These are phyloP conservation scores for Ephydatia muelleri DNA, from an alignment of 37 sponge, comb jelly and placozoan genomes.

Conservation along the genomic window DNA sequence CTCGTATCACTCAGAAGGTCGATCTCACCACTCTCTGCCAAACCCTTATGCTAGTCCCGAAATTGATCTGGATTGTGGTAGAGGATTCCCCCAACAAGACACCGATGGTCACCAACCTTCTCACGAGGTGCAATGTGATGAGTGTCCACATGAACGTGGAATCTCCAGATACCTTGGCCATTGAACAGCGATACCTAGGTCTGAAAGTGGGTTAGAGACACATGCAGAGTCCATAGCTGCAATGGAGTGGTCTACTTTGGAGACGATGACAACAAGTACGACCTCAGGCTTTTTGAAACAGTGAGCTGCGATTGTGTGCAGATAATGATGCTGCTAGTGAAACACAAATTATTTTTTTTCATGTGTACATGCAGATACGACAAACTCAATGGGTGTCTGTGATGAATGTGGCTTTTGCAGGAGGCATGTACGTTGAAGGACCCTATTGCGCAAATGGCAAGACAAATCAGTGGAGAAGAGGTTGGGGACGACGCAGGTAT, in stretches of 20 bases:
- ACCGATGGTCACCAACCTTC: conserved; percentile 61
- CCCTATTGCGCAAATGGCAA: conserved; percentile 71
- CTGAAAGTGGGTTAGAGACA: background rate
- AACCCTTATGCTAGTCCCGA: conserved; percentile 84
- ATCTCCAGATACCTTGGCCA: conserved; percentile 6
- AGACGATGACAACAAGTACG: conserved; percentile 94
- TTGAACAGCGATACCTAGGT: background rate
- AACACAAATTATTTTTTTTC: background rate
- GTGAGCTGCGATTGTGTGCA: conserved; percentile 17
- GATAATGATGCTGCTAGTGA: background rate
- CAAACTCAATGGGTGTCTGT: conserved; percentile 72
- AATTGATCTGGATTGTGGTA: conserved; percentile 91
- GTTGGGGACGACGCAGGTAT: background rate
- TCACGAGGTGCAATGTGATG: conserved; percentile 27
- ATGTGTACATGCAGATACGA: conserved; percentile 58
- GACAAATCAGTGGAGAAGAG: conserved; percentile 48
- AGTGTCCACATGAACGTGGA: conserved; percentile 40
- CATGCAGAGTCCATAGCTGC: background rate
- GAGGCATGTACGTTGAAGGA: conserved; percentile 80
- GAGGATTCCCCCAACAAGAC: conserved; percentile 86
- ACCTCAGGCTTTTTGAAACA: conserved; percentile 79
- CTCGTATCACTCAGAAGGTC: conserved; percentile 93
- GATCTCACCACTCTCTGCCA: conserved; percentile 92
- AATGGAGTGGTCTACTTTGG: conserved; percentile 91
- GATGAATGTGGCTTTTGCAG: conserved; percentile 86